Evolutionary conservation across 2,888 invertebrate species (phyloP).

Genomic region (Orthosia gothica): DNA sequence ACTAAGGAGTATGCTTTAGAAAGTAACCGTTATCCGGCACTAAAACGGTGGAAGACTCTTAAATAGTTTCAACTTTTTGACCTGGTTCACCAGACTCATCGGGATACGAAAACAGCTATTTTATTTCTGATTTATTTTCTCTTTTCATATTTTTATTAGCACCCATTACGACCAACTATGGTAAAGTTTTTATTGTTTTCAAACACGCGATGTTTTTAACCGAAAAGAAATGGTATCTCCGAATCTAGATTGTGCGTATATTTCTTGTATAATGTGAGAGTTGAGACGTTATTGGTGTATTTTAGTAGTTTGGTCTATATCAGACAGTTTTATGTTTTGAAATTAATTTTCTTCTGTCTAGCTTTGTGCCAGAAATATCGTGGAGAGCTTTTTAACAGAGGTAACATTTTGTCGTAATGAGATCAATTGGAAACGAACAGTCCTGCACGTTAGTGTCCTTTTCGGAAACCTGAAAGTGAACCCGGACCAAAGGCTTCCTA

Average conservation of each 20-base stretch:
- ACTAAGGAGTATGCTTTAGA: too few relatives aligned
- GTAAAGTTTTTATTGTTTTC: constrained; percentile 52
- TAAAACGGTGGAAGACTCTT: background rate
- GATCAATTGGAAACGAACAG: too few relatives aligned
- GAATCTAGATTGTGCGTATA: constrained; percentile 21
- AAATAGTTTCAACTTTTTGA: constrained; percentile 28
- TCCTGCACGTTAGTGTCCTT: too few relatives aligned
- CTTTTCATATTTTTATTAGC: constrained; percentile 57
- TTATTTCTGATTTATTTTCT: constrained; percentile 46
- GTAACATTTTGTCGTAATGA: background rate
- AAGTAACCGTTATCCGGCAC: too few relatives aligned
- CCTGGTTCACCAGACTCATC: constrained; percentile 22
- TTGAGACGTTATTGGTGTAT: constrained; percentile 16
- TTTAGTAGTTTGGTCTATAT: background rate
- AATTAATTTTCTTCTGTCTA: background rate
- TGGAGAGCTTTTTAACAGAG: background rate
- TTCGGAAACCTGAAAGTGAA: too few relatives aligned
- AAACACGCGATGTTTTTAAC: constrained; percentile 45
- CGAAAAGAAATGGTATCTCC: constrained; percentile 38
- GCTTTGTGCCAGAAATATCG: background rate
- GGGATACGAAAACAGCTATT: constrained; percentile 26
- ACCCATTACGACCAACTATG: constrained; percentile 27
- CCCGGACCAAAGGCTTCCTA: too few relatives aligned
- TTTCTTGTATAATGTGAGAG: constrained; percentile 7
- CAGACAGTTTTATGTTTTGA: background rate